A percentile compares a stretch with the other conserved stretches of the same genome.
These are phyloP conservation scores for Trachymyrmex septentrionalis DNA, from an alignment of 1,140 invertebrate genomes.

Conservation along the genomic window DNA sequence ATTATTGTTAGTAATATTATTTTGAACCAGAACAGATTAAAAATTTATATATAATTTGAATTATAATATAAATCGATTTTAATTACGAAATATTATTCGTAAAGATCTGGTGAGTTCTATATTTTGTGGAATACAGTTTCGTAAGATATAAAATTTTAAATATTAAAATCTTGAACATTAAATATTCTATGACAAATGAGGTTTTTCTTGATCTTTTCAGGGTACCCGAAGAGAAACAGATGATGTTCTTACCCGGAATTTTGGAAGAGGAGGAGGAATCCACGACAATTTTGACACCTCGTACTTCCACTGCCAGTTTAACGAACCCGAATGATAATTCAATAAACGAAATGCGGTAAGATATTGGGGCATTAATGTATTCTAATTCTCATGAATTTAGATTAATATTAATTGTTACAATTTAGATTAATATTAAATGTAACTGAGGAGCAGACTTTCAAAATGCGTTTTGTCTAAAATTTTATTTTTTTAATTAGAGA, in stretches of 20 bases:
- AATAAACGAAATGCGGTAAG: conserved; percentile 80
- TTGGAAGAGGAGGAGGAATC: conserved; percentile 87
- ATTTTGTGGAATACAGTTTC: neutral
- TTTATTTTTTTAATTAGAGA: no score
- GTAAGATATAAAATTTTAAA: neutral
- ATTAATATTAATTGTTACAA: neutral
- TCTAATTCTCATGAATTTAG: neutral
- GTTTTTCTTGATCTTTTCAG: conserved; percentile 76
- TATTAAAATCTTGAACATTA: neutral
- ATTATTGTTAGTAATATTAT: no score
- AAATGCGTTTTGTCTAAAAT: no score
- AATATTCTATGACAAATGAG: neutral
- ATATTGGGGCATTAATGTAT: neutral
- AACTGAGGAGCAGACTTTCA: no score
- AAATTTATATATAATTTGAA: neutral
- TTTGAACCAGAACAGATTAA: neutral
- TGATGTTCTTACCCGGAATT: conserved; percentile 88
- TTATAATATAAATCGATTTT: neutral
- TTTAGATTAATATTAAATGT: no score
- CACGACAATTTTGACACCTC: conserved; percentile 73
- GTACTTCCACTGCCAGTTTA: conserved; percentile 80
- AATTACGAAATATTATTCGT: neutral
- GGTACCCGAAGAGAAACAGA: conserved; percentile 89
- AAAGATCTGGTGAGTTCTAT: neutral
- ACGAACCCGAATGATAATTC: conserved; percentile 77